phyloP scores from a whole-genome alignment of 2,888 invertebrate genomes.

The Meteorus colon region DNA sequence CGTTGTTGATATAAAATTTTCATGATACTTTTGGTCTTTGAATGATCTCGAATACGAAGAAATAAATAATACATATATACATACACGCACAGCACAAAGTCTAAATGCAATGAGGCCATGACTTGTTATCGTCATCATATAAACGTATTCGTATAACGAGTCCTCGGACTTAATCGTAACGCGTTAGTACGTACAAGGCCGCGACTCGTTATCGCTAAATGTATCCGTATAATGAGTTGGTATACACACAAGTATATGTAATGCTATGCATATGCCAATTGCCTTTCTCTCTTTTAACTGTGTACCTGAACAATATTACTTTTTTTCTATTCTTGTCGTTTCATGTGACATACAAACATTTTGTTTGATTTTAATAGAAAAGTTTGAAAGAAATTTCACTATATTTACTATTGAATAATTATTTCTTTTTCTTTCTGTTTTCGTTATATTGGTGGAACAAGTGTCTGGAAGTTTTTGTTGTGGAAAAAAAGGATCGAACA shows the following conservation, averaged over 20 bases:
- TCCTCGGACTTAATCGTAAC: slow-evolving; percentile 61
- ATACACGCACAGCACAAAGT: slow-evolving; percentile 19
- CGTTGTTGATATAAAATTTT: not conserved
- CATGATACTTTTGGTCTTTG: not conserved
- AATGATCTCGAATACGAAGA: not conserved
- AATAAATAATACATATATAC: not conserved
- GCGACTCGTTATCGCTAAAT: slow-evolving; percentile 56
- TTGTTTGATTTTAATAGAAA: not conserved
- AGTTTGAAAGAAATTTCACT: too few relatives aligned
- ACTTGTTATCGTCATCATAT: slow-evolving; percentile 49
- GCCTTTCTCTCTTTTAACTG: slow-evolving; percentile 29
- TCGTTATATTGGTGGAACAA: too few relatives aligned
- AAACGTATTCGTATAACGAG: slow-evolving; percentile 54
- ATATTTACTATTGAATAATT: too few relatives aligned
- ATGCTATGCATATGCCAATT: slow-evolving; percentile 31
- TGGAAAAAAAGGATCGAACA: too few relatives aligned
- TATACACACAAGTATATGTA: slow-evolving; percentile 20
- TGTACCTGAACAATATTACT: not conserved
- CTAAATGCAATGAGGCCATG: slow-evolving; percentile 48
- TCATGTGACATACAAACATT: not conserved
- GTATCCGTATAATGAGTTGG: slow-evolving; percentile 55
- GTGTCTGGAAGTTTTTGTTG: too few relatives aligned
- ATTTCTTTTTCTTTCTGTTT: too few relatives aligned
- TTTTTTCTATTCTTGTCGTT: not conserved
- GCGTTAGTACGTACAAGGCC: slow-evolving; percentile 60